These are phyloP conservation scores for Poecilia latipinna DNA, from an alignment of 2,113 vertebrate genomes.

Conservation along the genomic window DNA sequence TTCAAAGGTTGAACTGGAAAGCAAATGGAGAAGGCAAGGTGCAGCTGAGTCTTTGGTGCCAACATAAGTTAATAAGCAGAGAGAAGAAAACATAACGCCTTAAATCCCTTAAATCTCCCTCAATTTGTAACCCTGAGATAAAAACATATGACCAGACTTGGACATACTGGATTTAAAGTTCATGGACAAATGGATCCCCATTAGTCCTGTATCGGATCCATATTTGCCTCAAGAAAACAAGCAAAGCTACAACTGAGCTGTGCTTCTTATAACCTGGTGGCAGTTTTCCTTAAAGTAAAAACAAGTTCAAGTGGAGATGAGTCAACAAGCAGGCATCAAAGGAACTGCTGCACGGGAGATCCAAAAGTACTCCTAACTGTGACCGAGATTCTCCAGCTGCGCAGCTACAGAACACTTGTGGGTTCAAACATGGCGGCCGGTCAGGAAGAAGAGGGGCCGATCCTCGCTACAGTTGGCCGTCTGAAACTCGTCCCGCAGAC, in stretches of 20 bases:
- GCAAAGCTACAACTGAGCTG: slow-evolving; percentile 26
- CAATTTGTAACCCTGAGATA: slow-evolving; percentile 78
- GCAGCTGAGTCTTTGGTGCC: slow-evolving; percentile 70
- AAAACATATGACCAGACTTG: slow-evolving; percentile 45
- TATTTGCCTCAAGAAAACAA: slow-evolving; percentile 38
- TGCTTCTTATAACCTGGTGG: slow-evolving; percentile 12
- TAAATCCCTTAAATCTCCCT: slow-evolving; percentile 34
- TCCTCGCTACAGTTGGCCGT: slow-evolving; percentile 97
- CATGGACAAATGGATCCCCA: slow-evolving; percentile 61
- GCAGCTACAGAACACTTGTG: not conserved
- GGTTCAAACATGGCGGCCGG: slow-evolving; percentile 90
- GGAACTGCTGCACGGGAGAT: not conserved
- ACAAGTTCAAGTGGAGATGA: slow-evolving; percentile 26
- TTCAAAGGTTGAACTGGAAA: slow-evolving; percentile 33
- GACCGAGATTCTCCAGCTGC: slow-evolving; percentile 26
- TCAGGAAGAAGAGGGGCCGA: slow-evolving; percentile 95
- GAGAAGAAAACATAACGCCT: slow-evolving; percentile 35
- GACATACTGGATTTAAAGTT: slow-evolving; percentile 49
- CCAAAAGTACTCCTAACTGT: slow-evolving; percentile 21
- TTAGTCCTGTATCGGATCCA: slow-evolving; percentile 49
- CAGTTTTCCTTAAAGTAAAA: slow-evolving; percentile 41
- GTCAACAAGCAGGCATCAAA: slow-evolving; percentile 20
- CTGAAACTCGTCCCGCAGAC: slow-evolving; percentile 96
- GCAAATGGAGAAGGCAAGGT: slow-evolving; percentile 33
- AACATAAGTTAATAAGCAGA: slow-evolving; percentile 37